Evolutionary conservation across 2,888 invertebrate genomes (phyloP), one percentile per base, ranked within the genome.

Genomic region (Sminthurinus aureus): DNA sequence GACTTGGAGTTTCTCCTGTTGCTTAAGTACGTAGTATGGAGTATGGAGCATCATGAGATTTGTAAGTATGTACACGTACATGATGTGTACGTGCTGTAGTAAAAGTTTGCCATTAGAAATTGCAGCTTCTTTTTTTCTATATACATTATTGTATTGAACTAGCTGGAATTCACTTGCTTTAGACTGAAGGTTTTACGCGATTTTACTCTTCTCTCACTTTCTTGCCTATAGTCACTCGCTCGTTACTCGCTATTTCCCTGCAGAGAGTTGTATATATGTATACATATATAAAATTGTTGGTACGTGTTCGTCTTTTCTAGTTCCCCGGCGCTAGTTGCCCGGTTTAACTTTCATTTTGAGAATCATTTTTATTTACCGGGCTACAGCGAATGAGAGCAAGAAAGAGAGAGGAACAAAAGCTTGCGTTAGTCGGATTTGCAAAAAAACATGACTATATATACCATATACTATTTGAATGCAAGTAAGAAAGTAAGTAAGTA

Each of bases 271-370:
- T 64, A n/a, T 8, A 18, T 64, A 15, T 18, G 64, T n/a, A 20
- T n/a, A 20, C n/a, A n/a, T 38, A 38, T 38, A 38, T 38, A 38
- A 38, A 38, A 38, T 38, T 38, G 38, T 6, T 38, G 38, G 38
- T 38, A 38, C 38, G 38, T 38, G 38, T 38, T 38, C n/a, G 20
- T 11, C 22, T 51, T 26, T 79, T 26, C 26, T 67, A 79, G 79
- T 58, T 79, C 79, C 79, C 79, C 79, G 67, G 79, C 64, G 66
- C 79, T n/a, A n/a, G n/a, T n/a, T 38, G 38, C 64, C 79, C 79
- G 79, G 79, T 67, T 15, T 79, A 79, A 66, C 20, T 20, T n/a
- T n/a, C 18, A 64, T 67, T 67, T 66, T 79, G 79, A 79, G 79
- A 79, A 79, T 58, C 66, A 79, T 66, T 79, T 64, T 79, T 20